Evolutionary conservation across 2,888 invertebrate species (phyloP).

Genomic region (Yponomeuta malinellus): DNA sequence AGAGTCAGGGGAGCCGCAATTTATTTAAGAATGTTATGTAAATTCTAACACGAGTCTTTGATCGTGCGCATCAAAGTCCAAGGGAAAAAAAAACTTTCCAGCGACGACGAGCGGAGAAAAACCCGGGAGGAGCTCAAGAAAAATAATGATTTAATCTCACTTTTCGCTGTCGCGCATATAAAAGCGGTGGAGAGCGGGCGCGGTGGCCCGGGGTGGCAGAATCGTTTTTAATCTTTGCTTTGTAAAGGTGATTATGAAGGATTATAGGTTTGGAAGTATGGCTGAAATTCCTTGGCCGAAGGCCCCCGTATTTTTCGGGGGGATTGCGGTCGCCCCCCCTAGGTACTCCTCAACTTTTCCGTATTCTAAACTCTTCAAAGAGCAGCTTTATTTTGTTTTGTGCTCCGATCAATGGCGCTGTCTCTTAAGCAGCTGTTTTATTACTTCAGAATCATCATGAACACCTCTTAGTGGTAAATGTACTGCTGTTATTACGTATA

Average conservation of each 20-base stretch:
- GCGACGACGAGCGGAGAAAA: constrained; percentile 53
- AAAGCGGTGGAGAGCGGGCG: constrained; percentile 47
- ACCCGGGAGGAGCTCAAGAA: constrained; percentile 72
- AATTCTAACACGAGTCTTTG: constrained; percentile 76
- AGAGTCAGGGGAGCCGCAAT: constrained; percentile 51
- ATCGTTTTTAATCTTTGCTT: constrained; percentile 78
- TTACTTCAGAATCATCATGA: background rate
- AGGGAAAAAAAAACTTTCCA: constrained; percentile 58
- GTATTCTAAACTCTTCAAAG: constrained; percentile 65
- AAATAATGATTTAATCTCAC: constrained; percentile 77
- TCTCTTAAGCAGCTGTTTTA: background rate
- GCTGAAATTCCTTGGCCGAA: constrained; percentile 70
- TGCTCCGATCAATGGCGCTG: constrained; percentile 44
- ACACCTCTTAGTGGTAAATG: background rate
- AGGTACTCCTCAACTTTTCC: constrained; percentile 67
- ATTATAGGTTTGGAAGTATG: constrained; percentile 77
- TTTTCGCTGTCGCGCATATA: constrained; percentile 75
- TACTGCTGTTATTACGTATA: background rate
- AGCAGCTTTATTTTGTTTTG: constrained; percentile 60
- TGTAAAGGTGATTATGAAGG: constrained; percentile 78
- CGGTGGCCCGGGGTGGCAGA: constrained; percentile 50
- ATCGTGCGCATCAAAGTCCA: constrained; percentile 74
- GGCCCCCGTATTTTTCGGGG: constrained; percentile 68
- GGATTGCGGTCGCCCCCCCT: constrained; percentile 60
- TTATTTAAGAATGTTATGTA: constrained; percentile 77